phyloP scores from a whole-genome alignment of 2,797 vertebrate species.

The Protonibea diacanthus region DNA sequence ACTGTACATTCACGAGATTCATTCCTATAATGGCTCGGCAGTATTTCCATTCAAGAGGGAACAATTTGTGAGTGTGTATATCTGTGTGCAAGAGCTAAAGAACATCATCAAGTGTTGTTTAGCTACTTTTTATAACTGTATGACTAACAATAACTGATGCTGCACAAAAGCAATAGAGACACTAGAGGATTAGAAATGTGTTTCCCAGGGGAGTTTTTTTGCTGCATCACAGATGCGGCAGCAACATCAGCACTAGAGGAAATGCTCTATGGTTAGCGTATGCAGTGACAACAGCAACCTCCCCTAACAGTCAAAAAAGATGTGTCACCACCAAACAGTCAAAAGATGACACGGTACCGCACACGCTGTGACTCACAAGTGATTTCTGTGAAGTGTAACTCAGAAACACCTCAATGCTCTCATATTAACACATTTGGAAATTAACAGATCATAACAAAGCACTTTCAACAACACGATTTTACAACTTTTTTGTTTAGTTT shows the following conservation, averaged over 20 bases:
- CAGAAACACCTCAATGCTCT: background rate
- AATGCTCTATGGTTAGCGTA: background rate
- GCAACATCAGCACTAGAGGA: background rate
- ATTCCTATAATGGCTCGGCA: background rate
- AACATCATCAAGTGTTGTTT: slow-evolving; percentile 6
- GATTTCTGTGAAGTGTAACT: background rate
- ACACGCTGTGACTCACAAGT: background rate
- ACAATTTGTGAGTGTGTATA: too few relatives aligned
- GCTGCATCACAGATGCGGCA: background rate
- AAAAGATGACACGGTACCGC: background rate
- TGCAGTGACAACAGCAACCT: background rate
- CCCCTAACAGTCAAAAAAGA: background rate
- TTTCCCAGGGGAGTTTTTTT: background rate
- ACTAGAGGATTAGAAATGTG: background rate
- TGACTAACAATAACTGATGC: background rate
- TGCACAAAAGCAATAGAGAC: slow-evolving; percentile 1
- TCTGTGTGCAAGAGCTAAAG: background rate
- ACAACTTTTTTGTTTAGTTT: background rate
- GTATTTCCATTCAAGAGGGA: background rate
- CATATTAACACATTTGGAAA: background rate
- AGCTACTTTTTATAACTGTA: background rate
- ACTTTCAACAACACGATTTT: background rate
- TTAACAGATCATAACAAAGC: background rate
- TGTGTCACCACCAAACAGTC: background rate
- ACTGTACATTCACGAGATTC: too few relatives aligned